Evolutionary conservation across 2,113 vertebrate species (phyloP).

Genomic region (Pogonocichla stellata): DNA sequence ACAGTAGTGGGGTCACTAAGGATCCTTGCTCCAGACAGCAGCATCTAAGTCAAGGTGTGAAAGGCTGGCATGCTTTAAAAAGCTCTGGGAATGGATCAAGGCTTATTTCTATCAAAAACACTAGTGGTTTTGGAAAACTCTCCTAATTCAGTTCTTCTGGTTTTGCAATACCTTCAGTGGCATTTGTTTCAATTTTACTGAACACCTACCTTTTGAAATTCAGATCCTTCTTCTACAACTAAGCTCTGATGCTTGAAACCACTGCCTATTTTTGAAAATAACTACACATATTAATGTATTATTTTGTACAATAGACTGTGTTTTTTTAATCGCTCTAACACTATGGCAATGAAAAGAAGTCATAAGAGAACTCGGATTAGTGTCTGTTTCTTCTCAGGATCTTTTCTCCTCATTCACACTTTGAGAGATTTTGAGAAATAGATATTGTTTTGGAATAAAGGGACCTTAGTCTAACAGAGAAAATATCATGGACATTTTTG

Average conservation of each 20-base stretch:
- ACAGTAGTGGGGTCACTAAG: neutral
- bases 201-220: neutral
- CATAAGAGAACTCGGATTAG: fast-evolving
- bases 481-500: neutral
- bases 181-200: neutral
- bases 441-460: neutral
- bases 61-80: neutral
- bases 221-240: neutral
- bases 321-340: neutral
- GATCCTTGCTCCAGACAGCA: neutral
- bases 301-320: neutral
- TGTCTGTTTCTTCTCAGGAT: neutral
- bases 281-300: neutral
- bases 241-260: neutral
- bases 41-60: neutral
- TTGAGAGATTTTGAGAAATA: neutral
- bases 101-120: neutral
- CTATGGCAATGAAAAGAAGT: neutral
- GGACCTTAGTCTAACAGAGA: neutral
- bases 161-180: fast-evolving
- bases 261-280: neutral
- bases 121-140: neutral
- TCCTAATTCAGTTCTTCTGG: neutral
- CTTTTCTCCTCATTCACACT: neutral
- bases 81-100: neutral